Percentiles rank a stretch among this genome's conserved stretches.
phyloP scores from a whole-genome alignment of 2,888 invertebrate genomes.

The Leucophora obtusa region DNA sequence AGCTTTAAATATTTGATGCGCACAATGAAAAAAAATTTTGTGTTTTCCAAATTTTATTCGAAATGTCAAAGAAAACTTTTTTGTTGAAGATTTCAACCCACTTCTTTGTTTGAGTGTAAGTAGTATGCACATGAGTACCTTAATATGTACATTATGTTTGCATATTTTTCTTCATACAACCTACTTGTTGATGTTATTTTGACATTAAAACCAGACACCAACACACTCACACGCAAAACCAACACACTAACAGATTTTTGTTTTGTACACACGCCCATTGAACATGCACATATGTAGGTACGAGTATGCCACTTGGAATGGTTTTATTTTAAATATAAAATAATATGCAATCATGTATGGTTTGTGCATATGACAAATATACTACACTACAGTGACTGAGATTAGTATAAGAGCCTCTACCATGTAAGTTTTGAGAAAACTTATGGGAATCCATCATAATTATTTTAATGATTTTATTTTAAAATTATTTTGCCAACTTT shows the following conservation, averaged over 20 bases:
- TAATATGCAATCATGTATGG: neutral
- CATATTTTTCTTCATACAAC: conserved; percentile 21
- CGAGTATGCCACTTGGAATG: neutral
- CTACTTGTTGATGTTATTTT: conserved; percentile 64
- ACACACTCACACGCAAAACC: neutral
- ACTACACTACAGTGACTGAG: neutral
- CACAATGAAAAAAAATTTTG: too few species aligned
- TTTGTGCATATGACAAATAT: neutral
- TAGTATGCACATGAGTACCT: neutral
- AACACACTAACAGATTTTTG: neutral
- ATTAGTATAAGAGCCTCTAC: neutral
- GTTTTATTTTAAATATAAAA: neutral
- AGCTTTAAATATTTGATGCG: too few species aligned
- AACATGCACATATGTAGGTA: neutral
- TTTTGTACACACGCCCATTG: neutral
- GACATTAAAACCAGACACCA: conserved; percentile 46
- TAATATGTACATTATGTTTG: neutral
- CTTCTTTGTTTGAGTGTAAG: neutral
- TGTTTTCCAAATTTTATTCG: too few species aligned
- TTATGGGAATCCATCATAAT: too few species aligned
- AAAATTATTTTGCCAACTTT: too few species aligned
- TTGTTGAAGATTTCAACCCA: too few species aligned
- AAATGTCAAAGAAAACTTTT: too few species aligned
- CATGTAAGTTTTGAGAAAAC: too few species aligned
- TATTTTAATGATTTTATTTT: too few species aligned